These are phyloP conservation scores for Nephotettix cincticeps DNA, from an alignment of 1,140 invertebrate species.

Conservation along the genomic window DNA sequence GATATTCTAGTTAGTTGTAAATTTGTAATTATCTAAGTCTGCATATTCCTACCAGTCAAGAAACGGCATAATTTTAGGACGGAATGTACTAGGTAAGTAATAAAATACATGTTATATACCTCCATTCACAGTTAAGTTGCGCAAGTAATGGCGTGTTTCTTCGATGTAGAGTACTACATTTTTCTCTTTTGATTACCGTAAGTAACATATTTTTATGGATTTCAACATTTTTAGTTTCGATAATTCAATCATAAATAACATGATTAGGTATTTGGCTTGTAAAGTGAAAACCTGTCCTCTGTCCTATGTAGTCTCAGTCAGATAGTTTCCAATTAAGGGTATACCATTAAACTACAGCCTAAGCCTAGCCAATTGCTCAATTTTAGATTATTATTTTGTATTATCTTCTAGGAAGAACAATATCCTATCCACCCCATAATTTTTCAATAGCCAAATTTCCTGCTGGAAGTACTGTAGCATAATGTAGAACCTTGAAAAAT, in stretches of 20 bases:
- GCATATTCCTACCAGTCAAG: neutral
- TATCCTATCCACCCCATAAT: too few relatives aligned
- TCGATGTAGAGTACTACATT: conserved; percentile 2
- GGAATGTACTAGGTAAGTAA: conserved; percentile 24
- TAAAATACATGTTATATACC: neutral
- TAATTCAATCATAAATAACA: neutral
- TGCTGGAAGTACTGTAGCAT: too few relatives aligned
- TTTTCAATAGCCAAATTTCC: too few relatives aligned
- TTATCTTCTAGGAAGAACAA: too few relatives aligned
- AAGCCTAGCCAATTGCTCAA: too few relatives aligned
- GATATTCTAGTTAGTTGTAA: neutral
- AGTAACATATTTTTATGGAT: neutral
- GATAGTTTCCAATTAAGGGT: neutral
- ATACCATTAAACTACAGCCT: neutral
- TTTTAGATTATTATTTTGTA: too few relatives aligned
- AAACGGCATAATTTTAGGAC: conserved; percentile 1
- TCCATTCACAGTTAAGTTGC: conserved; percentile 18
- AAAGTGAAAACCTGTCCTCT: neutral
- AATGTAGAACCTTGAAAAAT: too few relatives aligned
- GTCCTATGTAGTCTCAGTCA: neutral
- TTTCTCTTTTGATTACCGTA: neutral
- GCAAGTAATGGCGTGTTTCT: conserved; percentile 30
- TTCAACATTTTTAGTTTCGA: neutral
- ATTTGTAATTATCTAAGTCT: neutral
- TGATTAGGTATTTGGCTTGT: neutral